Evolutionary conservation across 2,797 vertebrate species (phyloP).

Genomic region (Microhierax caerulescens): DNA sequence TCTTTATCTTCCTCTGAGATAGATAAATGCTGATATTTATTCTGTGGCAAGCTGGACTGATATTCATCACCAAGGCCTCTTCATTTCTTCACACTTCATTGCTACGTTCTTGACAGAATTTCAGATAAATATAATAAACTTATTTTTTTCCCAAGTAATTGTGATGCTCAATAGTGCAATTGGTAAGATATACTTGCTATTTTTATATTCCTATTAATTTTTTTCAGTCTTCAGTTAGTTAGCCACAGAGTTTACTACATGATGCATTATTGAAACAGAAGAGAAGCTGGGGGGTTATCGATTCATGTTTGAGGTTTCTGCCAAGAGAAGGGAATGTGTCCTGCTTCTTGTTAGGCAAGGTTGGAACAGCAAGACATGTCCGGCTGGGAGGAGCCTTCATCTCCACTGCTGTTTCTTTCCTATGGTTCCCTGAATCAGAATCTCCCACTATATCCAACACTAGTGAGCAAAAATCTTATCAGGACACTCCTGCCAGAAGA

Average conservation of each 20-base stretch:
- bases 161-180: not conserved
- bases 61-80: constrained; percentile 21
- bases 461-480: not conserved
- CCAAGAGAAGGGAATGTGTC: not conserved
- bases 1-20: not conserved
- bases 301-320: not conserved
- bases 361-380: not conserved
- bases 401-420: not conserved
- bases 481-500: constrained; percentile 22
- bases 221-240: constrained; percentile 7
- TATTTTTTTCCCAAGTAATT: not conserved
- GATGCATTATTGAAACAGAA: not conserved
- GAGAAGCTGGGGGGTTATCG: not conserved
- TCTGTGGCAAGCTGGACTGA: constrained; percentile 20
- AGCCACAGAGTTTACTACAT: not conserved
- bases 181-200: not conserved
- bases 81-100: not conserved
- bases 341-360: not conserved
- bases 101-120: constrained; percentile 17
- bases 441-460: constrained; percentile 9
- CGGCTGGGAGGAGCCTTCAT: not conserved
- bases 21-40: constrained; percentile 32
- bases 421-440: constrained; percentile 32
- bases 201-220: constrained; percentile 48
- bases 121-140: constrained; percentile 52